These are phyloP conservation scores for Hemibagrus wyckioides DNA, from an alignment of 2,113 vertebrate genomes.

Conservation along the genomic window DNA sequence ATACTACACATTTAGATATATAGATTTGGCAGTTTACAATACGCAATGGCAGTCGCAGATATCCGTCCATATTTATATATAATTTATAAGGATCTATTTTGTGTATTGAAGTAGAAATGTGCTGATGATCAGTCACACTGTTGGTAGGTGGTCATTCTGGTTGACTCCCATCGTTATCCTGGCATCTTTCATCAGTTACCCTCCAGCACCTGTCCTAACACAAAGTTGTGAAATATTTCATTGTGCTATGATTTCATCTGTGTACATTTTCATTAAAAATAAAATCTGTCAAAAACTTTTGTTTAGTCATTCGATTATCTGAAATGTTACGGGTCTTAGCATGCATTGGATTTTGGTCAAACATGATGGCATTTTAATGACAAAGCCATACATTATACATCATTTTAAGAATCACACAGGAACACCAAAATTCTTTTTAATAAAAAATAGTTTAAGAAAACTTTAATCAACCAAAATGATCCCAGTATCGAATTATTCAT, in stretches of 20 bases:
- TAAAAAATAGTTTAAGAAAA: too few relatives aligned
- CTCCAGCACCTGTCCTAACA: slow-evolving; percentile 29
- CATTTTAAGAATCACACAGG: neutral
- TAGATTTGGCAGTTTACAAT: slow-evolving; percentile 40
- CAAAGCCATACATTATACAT: too few relatives aligned
- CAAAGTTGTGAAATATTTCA: slow-evolving; percentile 63
- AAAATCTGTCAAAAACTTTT: slow-evolving; percentile 35
- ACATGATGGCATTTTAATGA: too few relatives aligned
- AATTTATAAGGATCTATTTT: slow-evolving; percentile 82
- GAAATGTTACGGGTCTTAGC: neutral
- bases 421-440: too few relatives aligned
- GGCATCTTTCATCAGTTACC: slow-evolving; percentile 66
- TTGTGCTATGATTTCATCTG: slow-evolving; percentile 71
- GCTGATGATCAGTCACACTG: slow-evolving; percentile 68
- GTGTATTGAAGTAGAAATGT: slow-evolving; percentile 75
- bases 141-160: slow-evolving; percentile 69
- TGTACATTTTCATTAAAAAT: slow-evolving; percentile 81
- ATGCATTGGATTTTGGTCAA: neutral
- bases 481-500: neutral
- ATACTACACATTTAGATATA: slow-evolving; percentile 57
- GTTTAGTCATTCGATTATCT: neutral
- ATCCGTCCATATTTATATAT: slow-evolving; percentile 72
- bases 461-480: neutral
- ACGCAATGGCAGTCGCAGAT: slow-evolving; percentile 63
- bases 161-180: slow-evolving; percentile 69